Base-by-base conservation (phyloP, 2,113 vertebrate species). In the Cercocebus atys region DNA sequence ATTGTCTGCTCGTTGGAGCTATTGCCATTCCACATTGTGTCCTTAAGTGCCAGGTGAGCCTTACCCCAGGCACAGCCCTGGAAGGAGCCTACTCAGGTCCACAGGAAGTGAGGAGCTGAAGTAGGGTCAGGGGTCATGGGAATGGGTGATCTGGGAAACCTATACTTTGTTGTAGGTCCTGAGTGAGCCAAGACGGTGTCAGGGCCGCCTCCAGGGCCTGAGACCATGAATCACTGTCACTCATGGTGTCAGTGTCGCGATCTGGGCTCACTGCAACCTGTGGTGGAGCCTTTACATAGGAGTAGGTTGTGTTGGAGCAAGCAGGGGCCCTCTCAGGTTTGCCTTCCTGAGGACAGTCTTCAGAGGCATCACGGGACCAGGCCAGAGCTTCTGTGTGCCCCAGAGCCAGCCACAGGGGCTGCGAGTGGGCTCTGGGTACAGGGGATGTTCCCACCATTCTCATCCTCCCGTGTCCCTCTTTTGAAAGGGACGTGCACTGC, bases 1-100 rank as follows among this genome's bases (percentile, higher is more conserved):
- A 99, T 52, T 99, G 99, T 92, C 98, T 99, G 66, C 99, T 99
- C 1, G 96, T 99, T 0, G 99, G 99, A 0, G 99, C 98, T 1
- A 81, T 99, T 0, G 96, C 99, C 0, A 43, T 99, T 38, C 99
- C 99, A 0, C 99, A 99, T 38, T 99, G 99, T 11, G 66, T 99
- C 89, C 95, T 99, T 52, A 99, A 99, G 70, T 96, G 98, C 79
- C 99, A 99, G 99, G 99, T 99, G 97, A 98, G 99, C 3, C 2
- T 5, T 2, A 14, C 27, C 8, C 10, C 27, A 0, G 0, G 38
- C 43, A 14, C 4, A 10, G 47, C 27, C 40, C 22, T 5, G 40
- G 5, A 1, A 5, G 72, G 16, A 3, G 0, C 25, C 35, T 1
- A 59, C 43, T n/a, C 13, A 0, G 23, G 83, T 6, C 25, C 55